Conservation (phyloP, 2,888 invertebrate genomes). For the Noctua janthe region DNA sequence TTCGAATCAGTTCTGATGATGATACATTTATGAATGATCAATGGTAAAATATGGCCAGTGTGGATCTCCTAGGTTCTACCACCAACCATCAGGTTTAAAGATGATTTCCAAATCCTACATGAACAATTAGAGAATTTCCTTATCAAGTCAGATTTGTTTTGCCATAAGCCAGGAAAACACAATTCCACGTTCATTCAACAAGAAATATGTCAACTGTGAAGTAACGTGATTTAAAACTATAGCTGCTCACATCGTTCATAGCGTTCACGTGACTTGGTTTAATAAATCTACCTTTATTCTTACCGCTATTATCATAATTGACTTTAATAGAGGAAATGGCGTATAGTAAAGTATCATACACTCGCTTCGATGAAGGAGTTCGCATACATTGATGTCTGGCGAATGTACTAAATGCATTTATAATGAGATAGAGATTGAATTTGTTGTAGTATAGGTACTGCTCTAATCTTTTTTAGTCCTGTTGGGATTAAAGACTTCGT, state of each 20-base stretch:
- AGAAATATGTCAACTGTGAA: constrained; percentile 40
- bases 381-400: constrained; percentile 6
- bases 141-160: constrained; percentile 16
- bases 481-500: not conserved
- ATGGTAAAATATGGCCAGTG: not conserved
- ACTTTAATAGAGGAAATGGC: constrained; percentile 78
- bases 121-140: not conserved
- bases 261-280: constrained; percentile 73
- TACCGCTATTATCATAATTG: constrained; percentile 79
- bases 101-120: not conserved
- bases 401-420: constrained; percentile 14
- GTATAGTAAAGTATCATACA: constrained; percentile 64
- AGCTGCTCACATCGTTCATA: constrained; percentile 6
- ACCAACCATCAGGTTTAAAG: not conserved
- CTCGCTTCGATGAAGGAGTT: constrained; percentile 40
- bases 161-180: constrained; percentile 4
- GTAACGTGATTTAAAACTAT: constrained; percentile 31
- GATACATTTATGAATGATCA: not conserved
- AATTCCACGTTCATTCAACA: constrained; percentile 26
- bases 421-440: not conserved
- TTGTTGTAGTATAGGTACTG: not conserved
- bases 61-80: not conserved
- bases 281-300: constrained; percentile 72
- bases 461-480: constrained; percentile 8
- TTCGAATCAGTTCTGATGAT: not conserved